phyloP scores from a whole-genome alignment of 2,797 vertebrate species.

The Sebastiscus tertius region DNA sequence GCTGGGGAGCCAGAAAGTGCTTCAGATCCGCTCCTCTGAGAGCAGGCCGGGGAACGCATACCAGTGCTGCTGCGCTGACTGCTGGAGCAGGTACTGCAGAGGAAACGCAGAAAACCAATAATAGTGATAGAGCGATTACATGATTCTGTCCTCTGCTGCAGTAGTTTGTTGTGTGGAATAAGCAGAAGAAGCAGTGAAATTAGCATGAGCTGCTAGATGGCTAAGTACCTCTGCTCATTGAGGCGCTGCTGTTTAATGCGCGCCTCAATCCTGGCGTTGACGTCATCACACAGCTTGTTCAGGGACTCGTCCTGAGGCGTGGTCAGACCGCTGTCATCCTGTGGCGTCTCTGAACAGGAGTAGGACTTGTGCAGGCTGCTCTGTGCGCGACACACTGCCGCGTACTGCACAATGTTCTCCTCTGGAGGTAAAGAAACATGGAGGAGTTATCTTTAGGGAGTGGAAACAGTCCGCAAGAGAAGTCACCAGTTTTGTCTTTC shows the following conservation, averaged over 20 bases:
- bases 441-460: background rate
- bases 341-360: slow-evolving; percentile 80
- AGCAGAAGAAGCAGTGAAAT: background rate
- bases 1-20: slow-evolving; percentile 58
- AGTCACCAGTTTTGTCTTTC: background rate
- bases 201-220: background rate
- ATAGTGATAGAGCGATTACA: background rate
- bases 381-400: slow-evolving; percentile 69
- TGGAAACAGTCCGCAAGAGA: too few relatives aligned
- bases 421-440: slow-evolving; percentile 46
- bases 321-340: slow-evolving; percentile 73
- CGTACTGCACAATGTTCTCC: slow-evolving; percentile 74
- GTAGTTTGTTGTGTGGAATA: background rate
- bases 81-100: slow-evolving; percentile 70
- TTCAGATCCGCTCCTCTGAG: slow-evolving; percentile 72
- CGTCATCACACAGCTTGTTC: slow-evolving; percentile 84
- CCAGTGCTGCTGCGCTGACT: slow-evolving; percentile 64
- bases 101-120: background rate
- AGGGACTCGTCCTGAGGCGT: slow-evolving; percentile 67
- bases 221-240: slow-evolving; percentile 61
- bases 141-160: background rate
- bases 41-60: slow-evolving; percentile 65
- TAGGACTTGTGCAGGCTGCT: slow-evolving; percentile 79
- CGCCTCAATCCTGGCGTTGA: slow-evolving; percentile 71
- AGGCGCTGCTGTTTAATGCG: slow-evolving; percentile 69